These are phyloP conservation scores for Oreochromis niloticus DNA, from an alignment of 2,113 vertebrate genomes.

Conservation along the genomic window DNA sequence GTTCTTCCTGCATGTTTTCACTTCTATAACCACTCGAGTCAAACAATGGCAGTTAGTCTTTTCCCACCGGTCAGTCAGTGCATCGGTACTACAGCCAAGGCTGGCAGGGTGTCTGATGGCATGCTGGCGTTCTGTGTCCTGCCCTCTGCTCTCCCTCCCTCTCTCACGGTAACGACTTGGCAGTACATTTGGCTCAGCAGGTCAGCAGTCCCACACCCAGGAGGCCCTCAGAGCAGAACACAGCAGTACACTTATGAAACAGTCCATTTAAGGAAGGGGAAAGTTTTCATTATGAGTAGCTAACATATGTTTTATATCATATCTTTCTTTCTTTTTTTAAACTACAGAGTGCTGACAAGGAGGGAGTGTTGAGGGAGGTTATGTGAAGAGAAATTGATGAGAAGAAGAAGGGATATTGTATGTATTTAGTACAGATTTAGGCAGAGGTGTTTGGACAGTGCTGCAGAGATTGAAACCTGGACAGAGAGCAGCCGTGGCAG, in stretches of 20 bases:
- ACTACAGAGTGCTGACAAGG: background rate
- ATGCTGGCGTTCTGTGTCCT: slow-evolving; percentile 24
- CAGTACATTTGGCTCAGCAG: slow-evolving; percentile 38
- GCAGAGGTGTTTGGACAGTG: background rate
- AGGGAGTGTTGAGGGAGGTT: background rate
- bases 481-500: background rate
- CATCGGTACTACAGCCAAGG: slow-evolving; percentile 18
- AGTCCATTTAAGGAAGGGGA: background rate
- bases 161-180: slow-evolving; percentile 49
- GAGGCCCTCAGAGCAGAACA: slow-evolving; percentile 32
- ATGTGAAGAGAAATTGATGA: background rate
- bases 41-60: slow-evolving; percentile 30
- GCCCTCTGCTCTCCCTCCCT: slow-evolving; percentile 23
- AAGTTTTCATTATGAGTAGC: background rate
- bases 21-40: background rate
- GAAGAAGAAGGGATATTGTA: background rate
- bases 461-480: background rate
- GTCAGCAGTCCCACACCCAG: slow-evolving; percentile 52
- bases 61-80: background rate
- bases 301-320: slow-evolving; percentile 22
- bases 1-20: slow-evolving; percentile 23
- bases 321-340: background rate
- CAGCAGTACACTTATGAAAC: slow-evolving; percentile 47
- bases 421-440: background rate
- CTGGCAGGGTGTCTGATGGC: slow-evolving; percentile 48